Conservation (phyloP, 2,113 vertebrate species). For the Aviceda subcristata region DNA sequence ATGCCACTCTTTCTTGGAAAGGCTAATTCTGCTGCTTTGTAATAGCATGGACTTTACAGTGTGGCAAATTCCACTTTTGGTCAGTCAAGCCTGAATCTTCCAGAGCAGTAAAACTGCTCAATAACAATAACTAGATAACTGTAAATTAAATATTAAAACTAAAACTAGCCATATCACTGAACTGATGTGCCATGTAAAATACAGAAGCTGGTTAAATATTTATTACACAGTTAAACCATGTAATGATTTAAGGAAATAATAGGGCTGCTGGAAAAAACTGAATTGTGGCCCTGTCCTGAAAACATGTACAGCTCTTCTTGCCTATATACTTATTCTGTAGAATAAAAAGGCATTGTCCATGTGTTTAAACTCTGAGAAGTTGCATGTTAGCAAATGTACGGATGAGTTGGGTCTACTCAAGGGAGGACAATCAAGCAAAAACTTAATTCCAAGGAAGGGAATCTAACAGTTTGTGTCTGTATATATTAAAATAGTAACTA, state of each 20-base stretch:
- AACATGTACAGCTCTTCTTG: not conserved
- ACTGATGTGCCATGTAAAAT: not conserved
- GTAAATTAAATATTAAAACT: not conserved
- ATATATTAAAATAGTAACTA: not conserved
- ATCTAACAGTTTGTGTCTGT: not conserved
- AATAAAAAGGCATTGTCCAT: not conserved
- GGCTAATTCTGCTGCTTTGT: not conserved
- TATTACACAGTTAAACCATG: not conserved
- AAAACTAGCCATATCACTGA: not conserved
- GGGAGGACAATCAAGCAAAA: conserved; percentile 14
- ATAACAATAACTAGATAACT: not conserved
- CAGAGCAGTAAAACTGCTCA: not conserved
- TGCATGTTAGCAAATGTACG: not conserved
- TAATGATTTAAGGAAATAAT: not conserved
- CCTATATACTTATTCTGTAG: not conserved
- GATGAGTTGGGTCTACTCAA: not conserved
- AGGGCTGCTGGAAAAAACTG: not conserved
- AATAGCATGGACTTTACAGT: not conserved
- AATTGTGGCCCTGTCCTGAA: not conserved
- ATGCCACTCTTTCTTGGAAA: not conserved
- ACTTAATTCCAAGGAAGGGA: not conserved
- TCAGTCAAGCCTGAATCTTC: not conserved
- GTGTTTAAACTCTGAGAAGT: not conserved
- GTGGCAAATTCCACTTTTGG: not conserved
- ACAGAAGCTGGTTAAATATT: not conserved